Evolutionary conservation across 2,113 vertebrate species (phyloP).

Genomic region (Petrocephalus zakoni): DNA sequence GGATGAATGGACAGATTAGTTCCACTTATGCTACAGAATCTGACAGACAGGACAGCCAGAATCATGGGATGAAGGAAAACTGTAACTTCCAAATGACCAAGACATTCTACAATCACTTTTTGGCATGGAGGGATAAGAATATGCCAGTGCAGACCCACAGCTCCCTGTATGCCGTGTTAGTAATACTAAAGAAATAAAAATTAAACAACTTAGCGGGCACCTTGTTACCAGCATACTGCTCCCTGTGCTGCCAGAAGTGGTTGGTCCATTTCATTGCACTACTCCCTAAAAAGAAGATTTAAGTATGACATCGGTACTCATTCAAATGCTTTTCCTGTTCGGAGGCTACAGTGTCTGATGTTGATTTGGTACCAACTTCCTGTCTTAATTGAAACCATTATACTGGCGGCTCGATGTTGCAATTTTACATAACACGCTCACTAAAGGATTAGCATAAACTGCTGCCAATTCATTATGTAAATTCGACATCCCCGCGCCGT

Average conservation of each 20-base stretch:
- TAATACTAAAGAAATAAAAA: not conserved
- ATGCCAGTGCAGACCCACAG: not conserved
- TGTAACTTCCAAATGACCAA: not conserved
- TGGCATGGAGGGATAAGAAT: not conserved
- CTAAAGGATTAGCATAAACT: not conserved
- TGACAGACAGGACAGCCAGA: not conserved
- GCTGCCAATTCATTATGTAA: not conserved
- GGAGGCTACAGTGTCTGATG: not conserved
- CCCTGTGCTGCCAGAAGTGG: not conserved
- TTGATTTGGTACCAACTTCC: constrained; percentile 2
- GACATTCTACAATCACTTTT: not conserved
- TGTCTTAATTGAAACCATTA: not conserved
- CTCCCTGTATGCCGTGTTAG: not conserved
- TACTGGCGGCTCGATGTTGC: not conserved
- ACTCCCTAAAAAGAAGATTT: not conserved
- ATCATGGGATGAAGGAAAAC: not conserved
- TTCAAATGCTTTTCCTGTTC: not conserved
- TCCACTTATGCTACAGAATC: not conserved
- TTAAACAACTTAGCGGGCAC: not conserved
- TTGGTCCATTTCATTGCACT: not conserved
- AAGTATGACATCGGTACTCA: not conserved
- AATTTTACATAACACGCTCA: not conserved
- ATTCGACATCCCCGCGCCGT: not conserved
- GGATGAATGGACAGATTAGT: not conserved
- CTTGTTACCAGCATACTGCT: not conserved